A percentile compares a stretch with the other conserved stretches of the same genome.
phyloP scores from a whole-genome alignment of 2,888 invertebrate genomes.

The Cheilosia scutellata region DNA sequence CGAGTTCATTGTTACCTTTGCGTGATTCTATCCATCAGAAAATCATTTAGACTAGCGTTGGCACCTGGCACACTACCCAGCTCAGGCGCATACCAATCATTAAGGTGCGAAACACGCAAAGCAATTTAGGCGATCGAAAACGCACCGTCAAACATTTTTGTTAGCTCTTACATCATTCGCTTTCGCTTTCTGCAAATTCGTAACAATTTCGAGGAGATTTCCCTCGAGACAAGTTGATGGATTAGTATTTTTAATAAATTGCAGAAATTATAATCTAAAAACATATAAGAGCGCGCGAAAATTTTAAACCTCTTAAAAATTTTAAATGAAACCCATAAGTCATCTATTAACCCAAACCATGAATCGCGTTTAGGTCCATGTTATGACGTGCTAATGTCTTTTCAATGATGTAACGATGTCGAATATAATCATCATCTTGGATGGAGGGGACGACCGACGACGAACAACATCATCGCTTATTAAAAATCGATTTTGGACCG shows the following conservation, averaged over 20 bases:
- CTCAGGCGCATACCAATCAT: slow-evolving; percentile 31
- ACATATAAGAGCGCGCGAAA: slow-evolving; percentile 4
- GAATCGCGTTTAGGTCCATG: slow-evolving; percentile 15
- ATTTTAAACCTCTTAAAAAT: slow-evolving; percentile 6
- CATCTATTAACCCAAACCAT: slow-evolving; percentile 4
- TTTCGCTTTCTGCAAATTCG: slow-evolving; percentile 69
- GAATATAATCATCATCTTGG: not conserved
- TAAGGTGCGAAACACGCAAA: slow-evolving; percentile 67
- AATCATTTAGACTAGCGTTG: not conserved
- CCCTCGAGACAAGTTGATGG: slow-evolving; percentile 12
- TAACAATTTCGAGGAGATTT: slow-evolving; percentile 16
- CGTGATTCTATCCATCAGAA: slow-evolving; percentile 66
- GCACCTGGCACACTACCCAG: not conserved
- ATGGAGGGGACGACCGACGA: slow-evolving; percentile 24
- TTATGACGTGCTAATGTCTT: slow-evolving; percentile 47
- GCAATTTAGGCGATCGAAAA: slow-evolving; percentile 54
- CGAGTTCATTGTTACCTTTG: slow-evolving; percentile 59
- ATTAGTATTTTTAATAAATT: slow-evolving; percentile 20
- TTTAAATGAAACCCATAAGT: slow-evolving; percentile 40
- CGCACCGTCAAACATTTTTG: slow-evolving; percentile 46
- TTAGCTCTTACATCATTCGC: slow-evolving; percentile 60
- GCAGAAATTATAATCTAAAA: slow-evolving; percentile 8
- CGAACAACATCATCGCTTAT: slow-evolving; percentile 44
- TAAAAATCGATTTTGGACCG: slow-evolving; percentile 56
- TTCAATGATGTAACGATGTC: slow-evolving; percentile 45